A percentile compares a stretch with the other conserved stretches of the same genome.
Evolutionary conservation across 2,797 vertebrate genomes (phyloP).

Genomic region (Schizothorax lantsangensis): DNA sequence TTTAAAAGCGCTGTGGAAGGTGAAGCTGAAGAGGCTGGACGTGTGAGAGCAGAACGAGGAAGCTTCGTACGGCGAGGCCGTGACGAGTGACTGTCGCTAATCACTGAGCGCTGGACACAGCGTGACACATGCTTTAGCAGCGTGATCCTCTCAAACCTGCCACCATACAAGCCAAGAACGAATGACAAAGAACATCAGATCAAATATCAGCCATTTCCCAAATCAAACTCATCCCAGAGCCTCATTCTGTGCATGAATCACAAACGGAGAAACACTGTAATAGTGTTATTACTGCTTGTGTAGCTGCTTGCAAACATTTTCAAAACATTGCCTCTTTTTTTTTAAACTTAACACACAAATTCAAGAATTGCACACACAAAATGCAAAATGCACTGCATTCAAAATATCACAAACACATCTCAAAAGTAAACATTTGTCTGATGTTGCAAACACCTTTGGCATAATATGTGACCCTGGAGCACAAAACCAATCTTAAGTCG

Average conservation of each 20-base stretch:
- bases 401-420: no score
- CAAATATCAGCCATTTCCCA: not conserved
- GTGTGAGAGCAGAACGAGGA: conserved; percentile 76
- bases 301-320: no score
- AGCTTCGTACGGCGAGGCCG: conserved; percentile 60
- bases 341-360: no score
- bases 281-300: not conserved
- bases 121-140: conserved; percentile 81
- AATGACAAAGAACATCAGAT: not conserved
- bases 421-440: no score
- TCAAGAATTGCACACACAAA: no score
- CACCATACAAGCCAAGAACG: not conserved
- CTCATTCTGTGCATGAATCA: not conserved
- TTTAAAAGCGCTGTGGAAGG: conserved; percentile 70
- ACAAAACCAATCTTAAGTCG: no score
- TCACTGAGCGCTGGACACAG: conserved; percentile 78
- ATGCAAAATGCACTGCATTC: no score
- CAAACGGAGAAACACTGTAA: not conserved
- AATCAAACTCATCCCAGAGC: not conserved
- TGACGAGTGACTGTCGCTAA: conserved; percentile 73
- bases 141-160: not conserved
- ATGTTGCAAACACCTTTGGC: no score
- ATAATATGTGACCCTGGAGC: no score
- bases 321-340: no score
- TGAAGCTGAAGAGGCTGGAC: conserved; percentile 75